These are phyloP conservation scores for Chiloscyllium plagiosum DNA, from an alignment of 2,113 vertebrate genomes.

Conservation along the genomic window DNA sequence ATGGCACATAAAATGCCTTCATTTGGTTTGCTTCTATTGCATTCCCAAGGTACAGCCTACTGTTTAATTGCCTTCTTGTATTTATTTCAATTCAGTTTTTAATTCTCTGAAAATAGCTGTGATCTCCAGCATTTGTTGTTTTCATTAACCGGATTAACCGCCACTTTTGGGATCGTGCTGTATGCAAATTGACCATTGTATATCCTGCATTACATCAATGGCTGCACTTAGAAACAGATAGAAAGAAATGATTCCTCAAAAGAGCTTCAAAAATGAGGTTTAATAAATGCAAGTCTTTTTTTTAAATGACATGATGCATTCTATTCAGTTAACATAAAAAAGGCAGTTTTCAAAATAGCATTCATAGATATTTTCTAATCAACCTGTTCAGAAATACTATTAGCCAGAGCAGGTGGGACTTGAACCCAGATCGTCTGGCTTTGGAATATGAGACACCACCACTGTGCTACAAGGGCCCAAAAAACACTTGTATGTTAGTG, in stretches of 20 bases:
- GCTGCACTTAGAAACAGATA: neutral
- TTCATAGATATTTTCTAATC: no score
- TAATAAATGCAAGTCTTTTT: neutral
- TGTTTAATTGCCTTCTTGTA: neutral
- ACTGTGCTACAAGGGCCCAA: no score
- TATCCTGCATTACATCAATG: neutral
- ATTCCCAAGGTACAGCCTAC: neutral
- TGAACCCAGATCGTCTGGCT: no score
- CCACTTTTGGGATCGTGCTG: neutral
- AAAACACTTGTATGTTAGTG: neutral
- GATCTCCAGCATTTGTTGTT: no score
- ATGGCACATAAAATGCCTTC: neutral
- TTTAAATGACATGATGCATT: neutral
- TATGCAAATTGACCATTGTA: neutral
- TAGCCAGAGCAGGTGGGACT: no score
- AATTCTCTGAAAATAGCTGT: neutral
- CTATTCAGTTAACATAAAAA: neutral
- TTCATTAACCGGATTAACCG: neutral
- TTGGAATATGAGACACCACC: no score
- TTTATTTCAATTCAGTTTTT: neutral
- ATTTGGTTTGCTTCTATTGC: neutral
- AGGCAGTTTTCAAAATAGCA: neutral
- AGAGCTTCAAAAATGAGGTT: neutral
- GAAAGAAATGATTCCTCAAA: neutral
- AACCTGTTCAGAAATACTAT: no score